These are phyloP conservation scores for Pocillopora damicornis DNA, from an alignment of 64 coral and sea anemone genomes.

Conservation along the genomic window DNA sequence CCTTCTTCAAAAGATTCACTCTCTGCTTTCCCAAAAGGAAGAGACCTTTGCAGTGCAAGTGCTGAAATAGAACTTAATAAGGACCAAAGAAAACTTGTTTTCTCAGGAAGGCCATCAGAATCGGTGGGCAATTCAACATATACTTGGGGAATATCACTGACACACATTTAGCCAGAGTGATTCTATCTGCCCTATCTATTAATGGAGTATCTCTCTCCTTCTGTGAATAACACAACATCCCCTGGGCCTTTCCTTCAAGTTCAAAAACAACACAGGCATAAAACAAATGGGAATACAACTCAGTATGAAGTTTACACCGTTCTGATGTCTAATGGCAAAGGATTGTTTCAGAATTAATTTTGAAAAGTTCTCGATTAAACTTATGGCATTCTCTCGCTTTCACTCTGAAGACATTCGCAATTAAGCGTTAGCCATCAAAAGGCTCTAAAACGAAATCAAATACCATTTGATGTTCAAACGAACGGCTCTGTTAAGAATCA, in stretches of 20 bases:
- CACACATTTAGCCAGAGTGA: too few relatives aligned
- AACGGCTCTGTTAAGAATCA: background rate
- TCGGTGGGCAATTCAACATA: too few relatives aligned
- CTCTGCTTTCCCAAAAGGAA: too few relatives aligned
- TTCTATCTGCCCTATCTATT: too few relatives aligned
- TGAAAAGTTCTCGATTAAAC: background rate
- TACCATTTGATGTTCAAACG: background rate
- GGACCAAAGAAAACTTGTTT: too few relatives aligned
- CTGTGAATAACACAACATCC: background rate
- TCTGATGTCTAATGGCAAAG: background rate
- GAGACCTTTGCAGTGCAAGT: too few relatives aligned
- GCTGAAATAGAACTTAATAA: too few relatives aligned
- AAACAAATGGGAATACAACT: background rate
- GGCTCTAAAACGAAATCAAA: background rate
- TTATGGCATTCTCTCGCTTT: background rate
- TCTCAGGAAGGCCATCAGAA: too few relatives aligned
- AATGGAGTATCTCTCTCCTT: background rate
- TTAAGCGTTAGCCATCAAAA: too few relatives aligned
- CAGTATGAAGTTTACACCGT: background rate
- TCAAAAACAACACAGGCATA: background rate
- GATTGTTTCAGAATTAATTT: background rate
- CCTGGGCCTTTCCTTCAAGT: background rate
- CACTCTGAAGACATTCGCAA: too few relatives aligned
- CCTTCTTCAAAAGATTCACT: too few relatives aligned
- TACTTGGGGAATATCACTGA: too few relatives aligned